A percentile compares a stretch with the other conserved stretches of the same genome.
phyloP scores from a whole-genome alignment of 1,140 invertebrate species.

The Drosophila micromelanica region DNA sequence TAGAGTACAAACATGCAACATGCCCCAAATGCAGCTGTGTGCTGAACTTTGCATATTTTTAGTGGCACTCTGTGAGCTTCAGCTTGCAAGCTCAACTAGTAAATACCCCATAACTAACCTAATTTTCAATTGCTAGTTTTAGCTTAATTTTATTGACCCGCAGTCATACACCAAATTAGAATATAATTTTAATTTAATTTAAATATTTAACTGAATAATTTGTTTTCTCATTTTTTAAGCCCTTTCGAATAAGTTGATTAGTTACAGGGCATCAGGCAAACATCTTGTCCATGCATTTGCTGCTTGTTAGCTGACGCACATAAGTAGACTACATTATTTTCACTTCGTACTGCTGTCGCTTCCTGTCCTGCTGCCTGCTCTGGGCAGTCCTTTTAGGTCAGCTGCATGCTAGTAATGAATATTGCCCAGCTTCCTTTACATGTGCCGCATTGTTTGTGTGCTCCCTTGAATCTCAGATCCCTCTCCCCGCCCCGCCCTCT shows the following conservation, averaged over 20 bases:
- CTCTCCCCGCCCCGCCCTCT: neutral
- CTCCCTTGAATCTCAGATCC: constrained; percentile 9
- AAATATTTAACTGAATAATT: too few species aligned
- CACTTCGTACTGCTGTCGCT: constrained; percentile 11
- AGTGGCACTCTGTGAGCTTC: constrained; percentile 35
- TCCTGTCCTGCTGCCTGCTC: constrained; percentile 1
- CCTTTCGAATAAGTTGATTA: neutral
- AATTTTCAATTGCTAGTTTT: too few species aligned
- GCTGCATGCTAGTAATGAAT: constrained; percentile 44
- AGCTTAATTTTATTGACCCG: too few species aligned
- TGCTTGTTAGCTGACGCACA: constrained; percentile 36
- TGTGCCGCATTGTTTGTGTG: constrained; percentile 33
- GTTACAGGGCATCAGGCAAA: neutral
- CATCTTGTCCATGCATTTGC: constrained; percentile 35
- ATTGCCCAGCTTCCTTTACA: constrained; percentile 51
- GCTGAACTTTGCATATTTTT: constrained; percentile 71
- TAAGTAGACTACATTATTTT: constrained; percentile 46
- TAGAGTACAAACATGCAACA: constrained; percentile 62
- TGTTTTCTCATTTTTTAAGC: too few species aligned
- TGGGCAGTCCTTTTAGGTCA: constrained; percentile 44
- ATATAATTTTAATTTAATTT: neutral
- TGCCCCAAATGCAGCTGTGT: constrained; percentile 41
- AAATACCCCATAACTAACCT: too few species aligned
- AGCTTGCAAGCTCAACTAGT: constrained; percentile 13
- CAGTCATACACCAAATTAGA: neutral